Evolutionary conservation across 2,888 invertebrate species (phyloP), one percentile per base, ranked within the genome.

Genomic region (Prostheceraeus crozeri): DNA sequence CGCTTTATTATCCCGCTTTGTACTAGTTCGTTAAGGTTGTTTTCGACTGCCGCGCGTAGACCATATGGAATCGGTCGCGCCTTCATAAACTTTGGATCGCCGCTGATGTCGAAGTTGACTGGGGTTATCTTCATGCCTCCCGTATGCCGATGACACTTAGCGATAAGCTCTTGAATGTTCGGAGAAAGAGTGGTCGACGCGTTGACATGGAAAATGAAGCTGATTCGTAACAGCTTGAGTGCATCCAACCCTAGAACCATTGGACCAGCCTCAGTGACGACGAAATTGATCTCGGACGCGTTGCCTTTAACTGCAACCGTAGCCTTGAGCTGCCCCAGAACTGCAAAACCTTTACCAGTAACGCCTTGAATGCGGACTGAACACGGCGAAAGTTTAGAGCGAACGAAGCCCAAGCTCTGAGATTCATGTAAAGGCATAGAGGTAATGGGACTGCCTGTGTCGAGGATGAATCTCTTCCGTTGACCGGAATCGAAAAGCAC

Each of bases 231-330:
- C 23, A 48, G 48, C 48, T 19, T 48, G 8, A 48, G 27, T 4
- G 25, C 48, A 48, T 48, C 48, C 27, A 48, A 11, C 10, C 48
- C 14, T 4, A 48, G 48, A 48, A 48, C 48, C 23, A 28, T 25
- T 11, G 48, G 48, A 25, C 48, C 48, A 4, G 23, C 27, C 10
- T 48, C 48, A 25, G 48, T 21, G 27, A 48, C 25, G 27, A 19
- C 48, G 27, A 48, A 48, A 19, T 23, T 23, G 48, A 48, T 6
- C 27, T 23, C 14, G 27, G 27, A 23, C 23, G 27, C 19, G 23
- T 21, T 48, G 4, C 48, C 23, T 6, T 48, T 48, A 28, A 25
- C 27, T 48, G 23, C 4, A 48, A 48, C n/a, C 23, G 23, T 23
- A n/a, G n/a, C n/a, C n/a, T n/a, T n/a, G n/a, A n/a, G n/a, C n/a